Percentiles rank a stretch among this genome's conserved stretches.
These are phyloP conservation scores for Neotragus moschatus DNA, from an alignment of 2,113 vertebrate species.

Conservation along the genomic window DNA sequence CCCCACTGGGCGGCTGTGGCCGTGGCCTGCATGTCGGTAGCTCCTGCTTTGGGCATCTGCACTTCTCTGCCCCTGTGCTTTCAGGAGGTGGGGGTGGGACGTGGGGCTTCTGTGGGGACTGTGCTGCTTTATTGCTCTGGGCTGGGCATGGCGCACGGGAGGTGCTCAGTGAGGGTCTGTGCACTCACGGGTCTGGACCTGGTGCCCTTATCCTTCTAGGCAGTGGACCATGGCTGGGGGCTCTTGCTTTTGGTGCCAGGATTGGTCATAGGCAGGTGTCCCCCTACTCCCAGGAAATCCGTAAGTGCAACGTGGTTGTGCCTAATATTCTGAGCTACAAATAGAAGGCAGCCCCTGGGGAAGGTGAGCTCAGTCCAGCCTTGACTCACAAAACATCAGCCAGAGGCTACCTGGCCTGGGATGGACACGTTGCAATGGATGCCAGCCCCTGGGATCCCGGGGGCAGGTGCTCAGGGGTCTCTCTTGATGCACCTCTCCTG, in stretches of 20 bases:
- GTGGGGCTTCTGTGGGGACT: fast-evolving
- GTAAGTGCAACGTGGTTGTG: neutral
- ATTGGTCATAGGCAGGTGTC: neutral
- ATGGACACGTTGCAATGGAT: fast-evolving
- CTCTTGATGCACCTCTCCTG: fast-evolving
- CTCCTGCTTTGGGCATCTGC: neutral
- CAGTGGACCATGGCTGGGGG: no score
- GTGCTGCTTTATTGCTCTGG: fast-evolving
- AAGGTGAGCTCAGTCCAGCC: neutral
- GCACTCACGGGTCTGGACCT: neutral
- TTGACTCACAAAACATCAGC: neutral
- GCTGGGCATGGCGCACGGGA: neutral
- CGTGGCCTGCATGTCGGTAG: fast-evolving
- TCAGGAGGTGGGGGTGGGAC: neutral
- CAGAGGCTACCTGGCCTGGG: neutral
- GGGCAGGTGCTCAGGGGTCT: neutral
- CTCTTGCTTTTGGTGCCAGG: neutral
- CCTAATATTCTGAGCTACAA: neutral
- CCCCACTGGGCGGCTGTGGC: neutral
- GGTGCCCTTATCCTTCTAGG: neutral
- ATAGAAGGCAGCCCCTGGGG: neutral
- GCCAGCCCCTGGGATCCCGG: fast-evolving
- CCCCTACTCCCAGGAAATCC: neutral
- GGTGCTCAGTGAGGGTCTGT: neutral
- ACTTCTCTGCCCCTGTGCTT: neutral